Percentiles rank a stretch among this genome's conserved stretches.
These are phyloP conservation scores for Daboia siamensis DNA, from an alignment of 2,113 vertebrate species.

Conservation along the genomic window DNA sequence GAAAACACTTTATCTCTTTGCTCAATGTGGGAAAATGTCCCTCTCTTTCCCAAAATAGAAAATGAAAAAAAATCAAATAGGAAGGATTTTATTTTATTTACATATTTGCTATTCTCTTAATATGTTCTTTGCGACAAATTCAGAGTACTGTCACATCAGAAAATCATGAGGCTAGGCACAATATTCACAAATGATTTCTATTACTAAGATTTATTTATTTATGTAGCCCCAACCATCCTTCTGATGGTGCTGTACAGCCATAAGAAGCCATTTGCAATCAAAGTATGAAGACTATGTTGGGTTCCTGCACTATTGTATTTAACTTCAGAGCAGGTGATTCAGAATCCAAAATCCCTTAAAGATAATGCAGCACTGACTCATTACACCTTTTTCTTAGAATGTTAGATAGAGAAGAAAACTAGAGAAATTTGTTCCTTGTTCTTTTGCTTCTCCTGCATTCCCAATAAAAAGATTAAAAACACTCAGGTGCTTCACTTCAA, in stretches of 20 bases:
- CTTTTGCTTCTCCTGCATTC: background rate
- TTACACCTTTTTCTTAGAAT: background rate
- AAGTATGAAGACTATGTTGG: background rate
- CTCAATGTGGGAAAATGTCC: constrained; percentile 18
- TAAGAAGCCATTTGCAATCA: background rate
- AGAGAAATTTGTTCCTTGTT: background rate
- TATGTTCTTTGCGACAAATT: background rate
- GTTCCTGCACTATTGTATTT: background rate
- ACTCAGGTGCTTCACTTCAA: background rate
- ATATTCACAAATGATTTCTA: background rate
- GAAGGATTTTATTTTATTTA: background rate
- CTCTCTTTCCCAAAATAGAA: background rate
- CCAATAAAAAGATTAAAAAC: background rate
- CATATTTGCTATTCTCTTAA: background rate
- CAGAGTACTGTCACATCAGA: background rate
- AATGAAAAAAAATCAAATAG: background rate
- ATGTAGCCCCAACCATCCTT: background rate
- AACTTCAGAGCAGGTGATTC: background rate
- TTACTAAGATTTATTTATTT: background rate
- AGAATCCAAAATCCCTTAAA: background rate
- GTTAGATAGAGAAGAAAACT: background rate
- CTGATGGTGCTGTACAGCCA: background rate
- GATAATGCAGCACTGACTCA: background rate
- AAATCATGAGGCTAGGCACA: background rate
- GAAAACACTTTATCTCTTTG: constrained; percentile 34